Evolutionary conservation across 2,113 vertebrate genomes (phyloP), one percentile per base, ranked within the genome.

Genomic region (Gallinago jamesoni): DNA sequence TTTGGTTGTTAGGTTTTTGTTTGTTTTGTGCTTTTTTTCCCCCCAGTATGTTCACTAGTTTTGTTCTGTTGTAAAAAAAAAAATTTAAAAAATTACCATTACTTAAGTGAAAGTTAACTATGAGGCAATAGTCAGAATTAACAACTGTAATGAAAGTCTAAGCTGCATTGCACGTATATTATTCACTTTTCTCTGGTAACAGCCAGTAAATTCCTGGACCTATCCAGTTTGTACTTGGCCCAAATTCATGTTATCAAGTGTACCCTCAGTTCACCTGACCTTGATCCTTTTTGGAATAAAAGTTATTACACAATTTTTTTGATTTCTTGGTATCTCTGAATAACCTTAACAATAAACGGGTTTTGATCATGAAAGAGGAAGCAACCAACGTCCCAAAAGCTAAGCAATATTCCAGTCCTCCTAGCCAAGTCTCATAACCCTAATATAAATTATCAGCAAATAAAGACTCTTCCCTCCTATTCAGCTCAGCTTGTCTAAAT

Each of bases 271-370:
- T 90, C 23, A 33, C 24, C 30, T 45, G 35, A 77, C n/a, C 45
- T 48, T 62, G 6, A 62, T 52, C 22, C 4, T 80, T 17, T 28
- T 86, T 73, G 56, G 4, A 87, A 63, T 31, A 64, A 67, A 53
- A 6, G 20, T 6, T 43, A 22, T 33, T 73, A 35, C 6, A 66
- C 2, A 37, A 1, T 0, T n/a, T 19, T 86, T 79, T 20, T 2
- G 7, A 48, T 53, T 77, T 14, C 2, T 66, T 3, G 1, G 10
- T 64, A 25, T 77, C 23, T 73, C 45, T 87, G 23, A 72, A 27
- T 72, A 30, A 2, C 5, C 2, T 24, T 70, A 73, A 15, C 33
- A 81, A n/a, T 39, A 76, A 76, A 76, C 16, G 1, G 1, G 4
- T 3, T 89, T 80, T 70, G 27, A 43, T 66, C 3, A 57, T 45